Conservation (phyloP, 2,797 vertebrate species). For the Nannoperca australis region DNA sequence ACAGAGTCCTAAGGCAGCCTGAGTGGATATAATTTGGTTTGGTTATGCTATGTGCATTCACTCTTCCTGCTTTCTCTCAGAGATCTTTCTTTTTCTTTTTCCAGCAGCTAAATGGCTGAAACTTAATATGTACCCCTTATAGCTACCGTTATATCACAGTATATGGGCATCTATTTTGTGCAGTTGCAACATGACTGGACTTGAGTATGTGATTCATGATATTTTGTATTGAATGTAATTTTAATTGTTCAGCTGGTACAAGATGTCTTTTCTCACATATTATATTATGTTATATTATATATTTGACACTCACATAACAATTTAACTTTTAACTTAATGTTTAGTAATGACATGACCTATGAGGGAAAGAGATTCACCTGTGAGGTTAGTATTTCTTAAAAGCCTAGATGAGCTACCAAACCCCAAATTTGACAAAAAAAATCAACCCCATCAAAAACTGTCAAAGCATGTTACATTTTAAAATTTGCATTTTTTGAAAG, state of each 20-base stretch:
- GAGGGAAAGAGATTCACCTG: background rate
- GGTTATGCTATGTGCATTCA: constrained; percentile 8
- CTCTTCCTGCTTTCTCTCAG: background rate
- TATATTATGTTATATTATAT: no score
- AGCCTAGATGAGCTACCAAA: background rate
- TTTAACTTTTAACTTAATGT: background rate
- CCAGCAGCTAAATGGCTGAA: background rate
- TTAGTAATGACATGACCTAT: background rate
- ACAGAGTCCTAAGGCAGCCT: constrained; percentile 14
- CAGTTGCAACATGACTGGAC: background rate
- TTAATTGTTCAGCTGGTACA: background rate
- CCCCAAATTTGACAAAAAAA: constrained; percentile 3
- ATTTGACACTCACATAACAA: background rate
- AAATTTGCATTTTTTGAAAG: background rate
- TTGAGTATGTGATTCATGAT: background rate
- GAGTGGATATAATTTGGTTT: constrained; percentile 15
- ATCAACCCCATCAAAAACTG: background rate
- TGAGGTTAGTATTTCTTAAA: background rate
- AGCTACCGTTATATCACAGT: background rate
- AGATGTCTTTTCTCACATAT: background rate
- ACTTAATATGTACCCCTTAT: background rate
- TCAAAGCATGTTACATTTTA: background rate
- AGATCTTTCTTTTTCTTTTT: background rate
- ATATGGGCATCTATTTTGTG: background rate
- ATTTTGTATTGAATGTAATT: background rate